Percentiles rank a stretch among this genome's conserved stretches.
Conservation (phyloP, 2,797 vertebrate genomes). For the Falco columbarius region DNA sequence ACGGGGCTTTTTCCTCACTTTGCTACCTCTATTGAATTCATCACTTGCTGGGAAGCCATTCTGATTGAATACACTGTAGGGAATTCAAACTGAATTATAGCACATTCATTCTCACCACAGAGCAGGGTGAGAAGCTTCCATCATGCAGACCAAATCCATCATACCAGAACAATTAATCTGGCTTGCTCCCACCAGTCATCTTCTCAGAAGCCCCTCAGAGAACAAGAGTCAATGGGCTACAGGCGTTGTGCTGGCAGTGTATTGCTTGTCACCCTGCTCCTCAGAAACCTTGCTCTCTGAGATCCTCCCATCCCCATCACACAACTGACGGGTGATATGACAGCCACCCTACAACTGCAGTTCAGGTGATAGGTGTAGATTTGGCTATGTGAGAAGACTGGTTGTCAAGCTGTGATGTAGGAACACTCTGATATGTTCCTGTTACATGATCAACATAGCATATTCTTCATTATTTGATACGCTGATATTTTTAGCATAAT, state of each 20-base stretch:
- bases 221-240: background rate
- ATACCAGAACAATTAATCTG: background rate
- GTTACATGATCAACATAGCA: background rate
- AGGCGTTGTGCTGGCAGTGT: background rate
- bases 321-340: background rate
- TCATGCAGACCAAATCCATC: background rate
- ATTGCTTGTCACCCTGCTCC: background rate
- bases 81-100: background rate
- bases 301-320: background rate
- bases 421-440: background rate
- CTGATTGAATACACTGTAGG: background rate
- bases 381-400: background rate
- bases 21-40: background rate
- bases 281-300: background rate
- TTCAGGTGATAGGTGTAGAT: background rate
- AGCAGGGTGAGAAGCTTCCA: background rate
- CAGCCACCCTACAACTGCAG: background rate
- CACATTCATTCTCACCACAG: background rate
- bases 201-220: background rate
- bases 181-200: background rate
- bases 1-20: background rate
- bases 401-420: background rate
- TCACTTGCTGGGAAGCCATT: background rate
- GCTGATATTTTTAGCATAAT: background rate
- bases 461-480: fast-evolving